Conservation (phyloP, 2,888 invertebrate species). For the Schizaphis graminum region DNA sequence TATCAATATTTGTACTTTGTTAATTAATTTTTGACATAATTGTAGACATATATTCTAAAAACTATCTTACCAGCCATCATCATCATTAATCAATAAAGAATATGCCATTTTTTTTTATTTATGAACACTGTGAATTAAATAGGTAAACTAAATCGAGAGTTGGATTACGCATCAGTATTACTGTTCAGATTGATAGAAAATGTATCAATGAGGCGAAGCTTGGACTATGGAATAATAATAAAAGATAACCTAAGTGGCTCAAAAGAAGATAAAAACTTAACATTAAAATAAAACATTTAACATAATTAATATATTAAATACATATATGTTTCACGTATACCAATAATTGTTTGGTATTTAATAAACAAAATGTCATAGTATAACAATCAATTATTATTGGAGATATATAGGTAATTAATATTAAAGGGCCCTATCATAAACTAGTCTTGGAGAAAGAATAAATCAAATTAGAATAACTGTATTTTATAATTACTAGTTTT, state of each 20-base stretch:
- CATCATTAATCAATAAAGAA: slow-evolving; percentile 57
- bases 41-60: not conserved
- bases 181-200: slow-evolving; percentile 12
- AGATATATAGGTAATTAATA: not conserved
- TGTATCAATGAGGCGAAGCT: slow-evolving; percentile 22
- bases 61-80: slow-evolving; percentile 30
- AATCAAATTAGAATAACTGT: not conserved
- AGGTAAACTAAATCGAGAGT: not conserved
- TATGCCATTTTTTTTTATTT: slow-evolving; percentile 54
- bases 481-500: not conserved
- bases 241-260: slow-evolving; percentile 52
- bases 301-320: slow-evolving; percentile 1
- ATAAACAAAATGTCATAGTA: not conserved
- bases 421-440: not conserved
- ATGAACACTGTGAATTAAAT: not conserved
- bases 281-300: not conserved
- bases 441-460: not conserved
- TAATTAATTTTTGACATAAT: not conserved
- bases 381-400: slow-evolving; percentile 30
- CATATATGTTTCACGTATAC: slow-evolving; percentile 3
- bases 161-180: not conserved
- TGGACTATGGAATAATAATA: slow-evolving; percentile 46
- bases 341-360: slow-evolving; percentile 32
- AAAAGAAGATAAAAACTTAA: slow-evolving; percentile 38
- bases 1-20: not conserved